Conservation (phyloP, 2,888 invertebrate species). For the Caenorhabditis wallacei region DNA sequence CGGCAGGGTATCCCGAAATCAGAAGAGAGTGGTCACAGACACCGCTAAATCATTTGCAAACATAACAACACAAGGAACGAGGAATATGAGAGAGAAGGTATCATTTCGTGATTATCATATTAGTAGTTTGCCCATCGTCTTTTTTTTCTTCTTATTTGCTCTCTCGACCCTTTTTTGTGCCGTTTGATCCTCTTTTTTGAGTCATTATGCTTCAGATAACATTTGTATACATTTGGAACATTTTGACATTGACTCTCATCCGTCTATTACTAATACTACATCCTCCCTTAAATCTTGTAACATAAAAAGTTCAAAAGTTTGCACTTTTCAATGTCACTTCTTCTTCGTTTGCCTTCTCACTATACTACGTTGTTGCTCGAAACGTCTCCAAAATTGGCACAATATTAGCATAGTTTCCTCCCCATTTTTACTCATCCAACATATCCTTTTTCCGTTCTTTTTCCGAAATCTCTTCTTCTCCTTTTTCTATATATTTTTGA, state of each 20-base stretch:
- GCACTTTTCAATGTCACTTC: neutral
- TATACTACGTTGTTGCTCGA: constrained; percentile 43
- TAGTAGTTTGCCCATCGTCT: constrained; percentile 46
- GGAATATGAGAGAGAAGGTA: constrained; percentile 23
- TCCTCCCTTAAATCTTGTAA: constrained; percentile 16
- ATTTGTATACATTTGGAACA: no score
- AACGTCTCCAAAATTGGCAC: constrained; percentile 44
- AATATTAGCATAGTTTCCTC: constrained; percentile 62
- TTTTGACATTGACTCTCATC: no score
- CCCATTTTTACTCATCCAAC: neutral
- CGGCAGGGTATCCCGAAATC: constrained; percentile 49
- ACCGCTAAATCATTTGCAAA: constrained; percentile 65
- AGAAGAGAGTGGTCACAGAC: constrained; percentile 35
- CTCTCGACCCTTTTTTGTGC: constrained; percentile 40
- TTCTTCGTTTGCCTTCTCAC: constrained; percentile 12
- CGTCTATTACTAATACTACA: neutral
- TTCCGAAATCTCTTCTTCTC: constrained; percentile 5
- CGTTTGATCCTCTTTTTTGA: constrained; percentile 6
- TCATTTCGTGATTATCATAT: constrained; percentile 66
- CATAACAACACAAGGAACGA: constrained; percentile 50
- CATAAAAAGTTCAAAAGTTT: constrained; percentile 56
- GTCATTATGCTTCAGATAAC: constrained; percentile 1
- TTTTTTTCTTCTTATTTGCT: constrained; percentile 29
- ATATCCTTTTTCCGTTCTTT: constrained; percentile 6
- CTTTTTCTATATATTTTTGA: constrained; percentile 26